Conservation (phyloP, 2,797 vertebrate species). For the Streptopelia turtur region DNA sequence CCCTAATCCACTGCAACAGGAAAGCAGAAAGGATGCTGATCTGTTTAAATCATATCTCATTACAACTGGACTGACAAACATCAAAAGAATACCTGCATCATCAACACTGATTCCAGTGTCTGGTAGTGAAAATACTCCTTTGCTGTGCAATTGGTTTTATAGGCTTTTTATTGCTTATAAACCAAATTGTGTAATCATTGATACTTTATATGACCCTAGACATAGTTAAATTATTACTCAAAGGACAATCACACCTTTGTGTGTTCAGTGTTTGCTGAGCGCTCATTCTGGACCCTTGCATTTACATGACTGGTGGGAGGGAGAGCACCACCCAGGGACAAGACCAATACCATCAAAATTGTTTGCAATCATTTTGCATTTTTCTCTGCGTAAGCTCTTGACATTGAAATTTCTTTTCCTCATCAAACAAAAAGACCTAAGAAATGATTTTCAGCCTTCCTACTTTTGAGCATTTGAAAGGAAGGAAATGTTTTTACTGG, state of each 20-base stretch:
- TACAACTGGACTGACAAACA: not conserved
- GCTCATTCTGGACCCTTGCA: not conserved
- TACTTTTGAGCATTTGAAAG: not conserved
- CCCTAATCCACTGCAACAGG: not conserved
- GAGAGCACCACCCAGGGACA: not conserved
- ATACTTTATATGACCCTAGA: not conserved
- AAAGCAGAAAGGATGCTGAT: not conserved
- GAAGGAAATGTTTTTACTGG: not conserved
- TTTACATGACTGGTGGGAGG: not conserved
- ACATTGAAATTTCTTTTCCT: not conserved
- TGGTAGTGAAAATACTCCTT: not conserved
- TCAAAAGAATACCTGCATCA: not conserved
- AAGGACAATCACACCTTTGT: not conserved
- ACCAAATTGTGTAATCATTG: not conserved
- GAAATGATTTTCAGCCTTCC: not conserved
- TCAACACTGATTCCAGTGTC: not conserved
- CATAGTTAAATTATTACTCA: slow-evolving; percentile 4
- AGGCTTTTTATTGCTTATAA: slow-evolving; percentile 24
- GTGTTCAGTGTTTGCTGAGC: not conserved
- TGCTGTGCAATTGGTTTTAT: not conserved
- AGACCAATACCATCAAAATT: not conserved
- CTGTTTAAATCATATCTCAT: not conserved
- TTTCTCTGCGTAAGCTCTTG: not conserved
- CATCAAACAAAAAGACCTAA: not conserved
- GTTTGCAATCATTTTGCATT: not conserved